phyloP scores from a whole-genome alignment of 1,140 invertebrate species.

The Aethina tumida region DNA sequence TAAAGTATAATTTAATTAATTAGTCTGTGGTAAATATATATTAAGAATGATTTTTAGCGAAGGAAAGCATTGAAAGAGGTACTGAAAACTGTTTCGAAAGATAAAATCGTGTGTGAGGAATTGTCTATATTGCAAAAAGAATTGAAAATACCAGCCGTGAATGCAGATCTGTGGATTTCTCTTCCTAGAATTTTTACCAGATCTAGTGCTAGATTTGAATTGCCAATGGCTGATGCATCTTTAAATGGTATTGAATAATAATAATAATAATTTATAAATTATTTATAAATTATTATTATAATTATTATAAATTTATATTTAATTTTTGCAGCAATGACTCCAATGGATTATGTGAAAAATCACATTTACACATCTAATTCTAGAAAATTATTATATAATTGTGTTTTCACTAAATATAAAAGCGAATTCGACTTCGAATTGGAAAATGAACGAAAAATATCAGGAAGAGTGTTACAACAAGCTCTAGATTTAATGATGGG shows the following conservation, averaged over 20 bases:
- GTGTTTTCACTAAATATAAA: conserved; percentile 42
- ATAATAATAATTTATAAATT: conserved; percentile 10
- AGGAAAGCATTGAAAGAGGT: conserved; percentile 56
- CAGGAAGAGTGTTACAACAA: conserved; percentile 35
- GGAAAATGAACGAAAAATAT: conserved; percentile 32
- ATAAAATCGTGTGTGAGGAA: conserved; percentile 85
- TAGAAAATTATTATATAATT: conserved; percentile 50
- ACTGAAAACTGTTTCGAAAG: conserved; percentile 39
- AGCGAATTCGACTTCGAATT: conserved; percentile 29
- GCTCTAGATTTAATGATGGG: conserved; percentile 53
- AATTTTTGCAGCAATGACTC: conserved; percentile 40
- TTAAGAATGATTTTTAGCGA: conserved; percentile 38
- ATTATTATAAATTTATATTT: conserved; percentile 11
- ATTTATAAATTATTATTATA: conserved; percentile 4
- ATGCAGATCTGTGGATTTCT: conserved; percentile 44
- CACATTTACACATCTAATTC: conserved; percentile 49
- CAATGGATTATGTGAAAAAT: conserved; percentile 50
- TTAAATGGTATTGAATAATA: conserved; percentile 38
- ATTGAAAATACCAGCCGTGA: conserved; percentile 42
- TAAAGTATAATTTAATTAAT: conserved; percentile 39
- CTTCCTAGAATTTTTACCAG: conserved; percentile 53
- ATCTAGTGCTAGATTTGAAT: conserved; percentile 50
- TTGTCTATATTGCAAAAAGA: conserved; percentile 78
- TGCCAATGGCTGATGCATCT: conserved; percentile 48
- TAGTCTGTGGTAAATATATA: conserved; percentile 11